Base-by-base conservation (phyloP, 2,888 invertebrate species). In the Pachymerium ferrugineum region DNA sequence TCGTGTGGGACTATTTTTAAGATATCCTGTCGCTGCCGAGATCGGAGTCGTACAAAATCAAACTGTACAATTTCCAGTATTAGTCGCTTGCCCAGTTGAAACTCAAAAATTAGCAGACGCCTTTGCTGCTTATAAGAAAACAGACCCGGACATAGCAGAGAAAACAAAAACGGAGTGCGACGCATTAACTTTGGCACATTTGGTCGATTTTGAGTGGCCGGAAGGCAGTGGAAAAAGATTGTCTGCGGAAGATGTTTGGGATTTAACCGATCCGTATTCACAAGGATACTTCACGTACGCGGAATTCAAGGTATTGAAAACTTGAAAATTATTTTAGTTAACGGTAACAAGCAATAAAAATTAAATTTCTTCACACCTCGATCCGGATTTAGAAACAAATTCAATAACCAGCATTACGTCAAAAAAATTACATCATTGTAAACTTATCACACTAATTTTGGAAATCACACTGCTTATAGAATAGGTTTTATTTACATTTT, bases 11-110 rank as follows among this genome's bases (percentile, higher is more conserved):
- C 42, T 71, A 10, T 71, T 71, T 38, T 38, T 71, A 12, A 3
- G 28, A 4, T 71, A 38, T 22, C 71, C 71, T 12, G 71, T 71
- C 2, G 71, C 71, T 0, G 71, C 71, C 42, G 71, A 71, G 22
- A 71, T 71, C 22, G 71, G 71, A 8, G 71, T 71, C 14, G 71
- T 71, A 2, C 71, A 71, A 28, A 71, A 71, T 12, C 38, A 71
- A 12, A 71, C 71, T 5, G 42, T 71, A 10, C 16, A 25, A 12
- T 71, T 71, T n/a, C 71, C 71, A 1, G 25, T 22, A 1, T 2
- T 71, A 10, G 22, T 35, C 4, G 35, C 35, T 0, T 71, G 71
- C 19, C 71, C 71, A 12, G 35, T 28, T 8, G 71, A 71, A 38
- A 71, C 71, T 5, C 4, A 2, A 12, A 38, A 8, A 22, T 22